Base-by-base conservation (phyloP, 2,113 vertebrate genomes). In the Plotosus lineatus region DNA sequence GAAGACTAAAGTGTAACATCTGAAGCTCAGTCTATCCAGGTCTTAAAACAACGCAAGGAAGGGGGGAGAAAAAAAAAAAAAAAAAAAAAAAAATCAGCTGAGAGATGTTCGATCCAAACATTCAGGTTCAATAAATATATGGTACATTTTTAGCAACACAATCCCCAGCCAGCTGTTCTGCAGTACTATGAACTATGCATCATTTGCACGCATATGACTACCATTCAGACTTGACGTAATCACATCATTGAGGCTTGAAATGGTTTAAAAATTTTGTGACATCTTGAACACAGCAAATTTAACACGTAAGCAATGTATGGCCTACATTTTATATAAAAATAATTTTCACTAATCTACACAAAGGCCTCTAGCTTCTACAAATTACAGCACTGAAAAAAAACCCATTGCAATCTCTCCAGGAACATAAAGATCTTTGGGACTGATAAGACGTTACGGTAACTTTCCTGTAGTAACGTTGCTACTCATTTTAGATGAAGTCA, bases 401-500 rank as follows among this genome's bases (percentile, higher is more conserved):
- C 84, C 77, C 77, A 82, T 71, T 80, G 75, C 4, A 19, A 75
- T 84, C 87, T 87, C 80, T 89, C 81, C 48, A 88, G 79, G 33
- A 82, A 87, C 40, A 75, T 71, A 81, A 51, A 86, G 89, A 90
- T 95, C 93, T 95, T 95, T 95, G 94, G 94, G 92, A 95, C 90
- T 17, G 31, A 58, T 66, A 56, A 81, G 72, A 82, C 50, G 55
- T 58, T 66, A 66, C 36, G 12, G 79, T 44, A 56, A 55, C 23
- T 50, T 69, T 53, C 44, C 31, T 66, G 46, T 84, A 65, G 92
- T 90, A 92, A 82, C 83, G 87, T 89, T 87, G 90, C 89, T 89
- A 88, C 87, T 83, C 86, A 78, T 86, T 69, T 80, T 58, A 65
- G 28, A 33, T 75, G 58, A 40, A 53, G 15, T 61, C 46, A 73